Evolutionary conservation across 2,888 invertebrate genomes (phyloP), one percentile per base, ranked within the genome.

Genomic region (Rhagophthalmus giganteus): DNA sequence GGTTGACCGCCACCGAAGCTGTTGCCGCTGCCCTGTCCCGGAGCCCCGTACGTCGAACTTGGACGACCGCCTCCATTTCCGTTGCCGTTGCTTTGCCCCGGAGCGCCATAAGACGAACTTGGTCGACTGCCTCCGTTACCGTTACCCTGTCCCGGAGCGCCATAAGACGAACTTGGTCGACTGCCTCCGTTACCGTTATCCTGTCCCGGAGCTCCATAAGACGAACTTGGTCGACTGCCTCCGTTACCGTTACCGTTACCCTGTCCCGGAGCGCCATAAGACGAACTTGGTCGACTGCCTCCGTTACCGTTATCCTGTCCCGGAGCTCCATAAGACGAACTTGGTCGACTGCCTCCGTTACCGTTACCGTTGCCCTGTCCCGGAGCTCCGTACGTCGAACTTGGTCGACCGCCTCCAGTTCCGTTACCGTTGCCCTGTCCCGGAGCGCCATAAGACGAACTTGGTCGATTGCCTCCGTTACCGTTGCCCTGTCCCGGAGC

Each of bases 141-240:
- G 51, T 76, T 55, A 26, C 65, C 63, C 54, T 66, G 75, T 75
- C 68, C 64, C n/a, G n/a, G n/a, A n/a, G n/a, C n/a, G n/a, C n/a
- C n/a, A n/a, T n/a, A n/a, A n/a, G n/a, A n/a, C n/a, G n/a, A n/a
- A n/a, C n/a, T n/a, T n/a, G n/a, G n/a, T n/a, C n/a, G n/a, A n/a
- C n/a, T n/a, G n/a, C n/a, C n/a, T n/a, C n/a, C n/a, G n/a, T n/a
- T n/a, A n/a, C n/a, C n/a, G n/a, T n/a, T n/a, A n/a, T n/a, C n/a
- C n/a, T n/a, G n/a, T 20, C 20, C 20, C 4, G 20, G 20, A 7
- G 20, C 3, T 3, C 20, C 20, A 7, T 20, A 20, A 5, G 20
- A 5, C 20, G 20, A 20, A 20, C 20, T 20, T 5, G 20, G 20
- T 20, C 20, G 3, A 20, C 20, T 7, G 20, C 20, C 20, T 20